Evolutionary conservation across 2,113 vertebrate genomes (phyloP).

Genomic region (Benthochromis sp.): DNA sequence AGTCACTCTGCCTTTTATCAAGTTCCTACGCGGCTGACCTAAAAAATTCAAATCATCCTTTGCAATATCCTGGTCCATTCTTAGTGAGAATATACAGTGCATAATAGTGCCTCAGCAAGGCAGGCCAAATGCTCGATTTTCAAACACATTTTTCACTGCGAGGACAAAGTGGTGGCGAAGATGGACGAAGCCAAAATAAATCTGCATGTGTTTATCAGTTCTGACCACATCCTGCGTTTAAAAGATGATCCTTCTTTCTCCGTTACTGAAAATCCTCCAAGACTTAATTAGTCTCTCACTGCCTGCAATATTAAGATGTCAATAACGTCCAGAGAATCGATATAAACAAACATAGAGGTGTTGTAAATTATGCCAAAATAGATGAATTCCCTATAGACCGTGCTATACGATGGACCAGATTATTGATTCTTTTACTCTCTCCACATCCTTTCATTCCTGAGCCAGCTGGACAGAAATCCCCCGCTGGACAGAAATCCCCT

Average conservation of each 20-base stretch:
- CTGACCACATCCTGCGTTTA: not conserved
- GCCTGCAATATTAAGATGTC: not conserved
- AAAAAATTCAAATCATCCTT: not conserved
- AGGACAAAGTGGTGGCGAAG: not conserved
- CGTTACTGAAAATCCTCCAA: not conserved
- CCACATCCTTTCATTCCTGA: not conserved
- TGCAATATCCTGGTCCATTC: not conserved
- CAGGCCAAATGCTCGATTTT: not conserved
- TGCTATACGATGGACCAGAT: not conserved
- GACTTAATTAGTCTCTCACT: not conserved
- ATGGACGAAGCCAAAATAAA: not conserved
- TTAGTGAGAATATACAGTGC: not conserved
- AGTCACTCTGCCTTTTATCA: not conserved
- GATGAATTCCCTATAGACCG: not conserved
- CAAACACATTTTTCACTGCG: not conserved
- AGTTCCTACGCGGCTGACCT: not conserved
- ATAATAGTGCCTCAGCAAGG: not conserved
- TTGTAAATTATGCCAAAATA: not conserved
- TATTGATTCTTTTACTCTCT: slow-evolving; percentile 18
- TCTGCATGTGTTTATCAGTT: not conserved
- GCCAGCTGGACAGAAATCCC: slow-evolving; percentile 24
- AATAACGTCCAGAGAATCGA: not conserved
- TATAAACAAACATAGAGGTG: not conserved
- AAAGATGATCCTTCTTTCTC: not conserved
- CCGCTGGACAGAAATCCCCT: slow-evolving; percentile 12